Base-by-base conservation (phyloP, 2,888 invertebrate genomes). In the Melinaea menophilus region DNA sequence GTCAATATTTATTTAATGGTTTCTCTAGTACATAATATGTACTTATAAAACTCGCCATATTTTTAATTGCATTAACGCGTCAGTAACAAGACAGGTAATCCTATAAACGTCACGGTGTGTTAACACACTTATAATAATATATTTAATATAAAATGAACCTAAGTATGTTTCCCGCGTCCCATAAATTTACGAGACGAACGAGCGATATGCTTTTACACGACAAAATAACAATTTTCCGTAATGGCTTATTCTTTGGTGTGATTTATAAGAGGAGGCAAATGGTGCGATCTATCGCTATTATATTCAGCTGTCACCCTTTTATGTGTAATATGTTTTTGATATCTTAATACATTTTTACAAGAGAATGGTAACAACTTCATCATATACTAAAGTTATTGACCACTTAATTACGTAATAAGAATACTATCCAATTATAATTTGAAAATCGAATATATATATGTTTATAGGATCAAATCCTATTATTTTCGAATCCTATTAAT, bases 1-100 rank as follows among this genome's bases (percentile, higher is more conserved):
- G 67, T 67, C 67, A 69, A 64, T 66, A 66, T 67, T 67, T 62
- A 64, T 59, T 46, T 61, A 55, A 61, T 61, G 48, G 31, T 62
- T 68, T 62, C 64, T 37, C 41, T 54, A 55, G n/a, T 3, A 9
- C 9, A 3, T 9, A 5, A 41, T 9, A 41, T 41, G 41, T 41
- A 41, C 7, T 41, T 9, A 11, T 58, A 48, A 41, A 54, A 61
- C 45, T n/a, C 9, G 47, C 11, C 55, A 37, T 48, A 45, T 54
- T n/a, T 41, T 35, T 67, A 67, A 67, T 67, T 58, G 56, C 59
- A 62, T 67, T 67, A 67, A 48, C n/a, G 48, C 45, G 41, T 61
- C 46, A 63, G 55, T 55, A 47, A n/a, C 11, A 56, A 55, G 59
- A 59, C 41, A 67, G 59, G 45, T 64, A 62, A 67, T 67, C 67